Conservation (phyloP, 1,140 invertebrate species). For the Bombus difficillimus region DNA sequence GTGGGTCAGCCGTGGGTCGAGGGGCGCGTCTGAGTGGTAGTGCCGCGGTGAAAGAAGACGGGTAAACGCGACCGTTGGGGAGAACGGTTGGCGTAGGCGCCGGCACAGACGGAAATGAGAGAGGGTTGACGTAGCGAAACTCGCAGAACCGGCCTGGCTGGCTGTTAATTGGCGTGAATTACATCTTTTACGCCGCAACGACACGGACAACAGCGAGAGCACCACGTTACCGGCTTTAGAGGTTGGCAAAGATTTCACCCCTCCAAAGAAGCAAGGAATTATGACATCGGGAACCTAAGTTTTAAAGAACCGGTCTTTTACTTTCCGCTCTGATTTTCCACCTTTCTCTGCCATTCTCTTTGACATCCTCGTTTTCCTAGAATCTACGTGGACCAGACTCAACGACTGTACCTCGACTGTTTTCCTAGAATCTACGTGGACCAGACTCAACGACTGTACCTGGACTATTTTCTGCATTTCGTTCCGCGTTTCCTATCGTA, state of each 20-base stretch:
- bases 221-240: not conserved
- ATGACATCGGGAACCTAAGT: conserved; percentile 27
- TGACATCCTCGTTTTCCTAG: not conserved
- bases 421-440: too few species aligned
- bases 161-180: conserved; percentile 72
- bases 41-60: conserved; percentile 64
- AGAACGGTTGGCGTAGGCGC: conserved; percentile 23
- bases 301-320: conserved; percentile 1
- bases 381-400: too few species aligned
- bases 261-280: conserved; percentile 40
- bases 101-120: conserved; percentile 44
- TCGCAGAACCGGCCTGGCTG: conserved; percentile 36
- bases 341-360: not conserved
- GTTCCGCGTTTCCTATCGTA: too few species aligned
- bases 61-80: conserved; percentile 40
- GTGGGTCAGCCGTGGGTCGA: conserved; percentile 42
- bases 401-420: too few species aligned
- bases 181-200: conserved; percentile 64
- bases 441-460: too few species aligned
- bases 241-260: not conserved
- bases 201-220: conserved; percentile 36
- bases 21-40: conserved; percentile 61
- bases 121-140: conserved; percentile 63
- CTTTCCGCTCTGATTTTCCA: not conserved
- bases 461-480: too few species aligned